Evolutionary conservation across 2,888 invertebrate species (phyloP), one percentile per base, ranked within the genome.

Genomic region (Watsonalla binaria): DNA sequence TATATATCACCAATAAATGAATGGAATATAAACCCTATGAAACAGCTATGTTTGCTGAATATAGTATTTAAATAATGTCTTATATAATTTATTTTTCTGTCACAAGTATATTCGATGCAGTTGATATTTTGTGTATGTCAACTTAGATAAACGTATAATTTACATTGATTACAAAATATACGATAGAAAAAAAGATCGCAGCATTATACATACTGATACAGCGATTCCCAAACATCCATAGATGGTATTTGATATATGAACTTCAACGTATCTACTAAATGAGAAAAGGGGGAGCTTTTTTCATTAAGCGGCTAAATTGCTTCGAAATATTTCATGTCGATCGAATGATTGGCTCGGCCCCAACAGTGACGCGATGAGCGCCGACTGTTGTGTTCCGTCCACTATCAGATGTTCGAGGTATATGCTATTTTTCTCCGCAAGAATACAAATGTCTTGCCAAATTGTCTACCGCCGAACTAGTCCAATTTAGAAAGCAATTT

Each of bases 391-490:
- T 78, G 72, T 75, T 78, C 75, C 78, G 76, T 76, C 77, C 78
- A 72, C 84, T 86, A 89, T 89, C 89, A 82, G 87, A 87, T 86
- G 81, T 78, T 82, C 79, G 76, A 77, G 82, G 82, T 84, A 85
- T 78, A 81, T 81, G 87, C 88, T 84, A 90, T 90, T 90, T 89
- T 86, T 87, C 87, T 88, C 82, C 75, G 66, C 80, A 81, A 80
- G 89, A 90, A 90, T 89, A 90, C 89, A 90, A 90, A 90, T 90
- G 87, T 82, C 89, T 87, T 86, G 87, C 89, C 86, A 89, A 90
- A 88, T 88, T 86, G 90, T 90, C 88, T 88, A 80, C 84, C 84
- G 78, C 82, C 82, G 78, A 86, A 89, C 87, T 87, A 84, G 87
- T 86, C 85, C 90, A 87, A 90, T 90, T 89, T 86, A 81, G 87